Evolutionary conservation across 2,888 invertebrate genomes (phyloP).

Genomic region (Ennomos quercinarius): DNA sequence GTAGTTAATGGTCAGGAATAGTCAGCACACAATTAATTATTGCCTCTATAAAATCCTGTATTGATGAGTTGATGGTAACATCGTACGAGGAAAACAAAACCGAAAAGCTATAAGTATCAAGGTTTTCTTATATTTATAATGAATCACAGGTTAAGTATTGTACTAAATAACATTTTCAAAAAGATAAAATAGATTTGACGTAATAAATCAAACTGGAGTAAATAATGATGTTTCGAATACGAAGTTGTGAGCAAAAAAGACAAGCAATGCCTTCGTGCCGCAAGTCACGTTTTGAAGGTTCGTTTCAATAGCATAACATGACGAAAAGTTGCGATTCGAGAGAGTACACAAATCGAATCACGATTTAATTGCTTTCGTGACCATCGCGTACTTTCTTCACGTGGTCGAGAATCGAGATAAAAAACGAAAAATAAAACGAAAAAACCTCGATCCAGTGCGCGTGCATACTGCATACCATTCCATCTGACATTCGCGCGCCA

Average conservation of each 20-base stretch:
- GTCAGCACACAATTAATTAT: too few species aligned
- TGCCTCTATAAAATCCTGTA: too few species aligned
- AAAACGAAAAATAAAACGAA: constrained; percentile 46
- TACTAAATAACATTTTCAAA: neutral
- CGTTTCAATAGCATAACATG: constrained; percentile 37
- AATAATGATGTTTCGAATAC: constrained; percentile 14
- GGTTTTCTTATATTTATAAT: neutral
- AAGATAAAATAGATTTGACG: neutral
- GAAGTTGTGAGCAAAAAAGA: constrained; percentile 27
- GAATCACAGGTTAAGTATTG: neutral
- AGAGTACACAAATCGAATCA: constrained; percentile 58
- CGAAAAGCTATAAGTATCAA: neutral
- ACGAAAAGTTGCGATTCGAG: constrained; percentile 45
- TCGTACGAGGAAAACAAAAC: constrained; percentile 15
- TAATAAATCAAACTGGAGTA: neutral
- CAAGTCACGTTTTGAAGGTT: constrained; percentile 53
- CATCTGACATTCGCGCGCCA: constrained; percentile 73
- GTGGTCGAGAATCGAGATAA: constrained; percentile 36
- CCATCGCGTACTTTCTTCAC: constrained; percentile 58
- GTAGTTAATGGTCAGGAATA: too few species aligned
- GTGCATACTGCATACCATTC: constrained; percentile 57
- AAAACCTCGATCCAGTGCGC: constrained; percentile 33
- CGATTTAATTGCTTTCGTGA: constrained; percentile 66
- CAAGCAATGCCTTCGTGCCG: constrained; percentile 44
- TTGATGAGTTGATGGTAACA: neutral